Percentiles rank a stretch among this genome's conserved stretches.
Evolutionary conservation across 1,140 invertebrate species (phyloP).

Genomic region (Zophobas atratus): DNA sequence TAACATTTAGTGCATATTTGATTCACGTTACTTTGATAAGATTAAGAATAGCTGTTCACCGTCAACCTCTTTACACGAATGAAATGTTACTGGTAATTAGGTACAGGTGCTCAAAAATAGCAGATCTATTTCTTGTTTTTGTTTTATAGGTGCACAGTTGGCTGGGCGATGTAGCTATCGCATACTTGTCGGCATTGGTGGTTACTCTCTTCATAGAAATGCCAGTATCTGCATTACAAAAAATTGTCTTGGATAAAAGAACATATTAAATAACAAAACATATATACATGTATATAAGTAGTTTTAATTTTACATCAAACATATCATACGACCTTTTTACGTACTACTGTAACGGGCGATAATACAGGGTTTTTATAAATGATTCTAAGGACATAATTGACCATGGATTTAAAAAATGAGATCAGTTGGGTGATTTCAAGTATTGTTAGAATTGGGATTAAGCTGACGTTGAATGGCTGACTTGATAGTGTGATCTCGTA

Average conservation of each 20-base stretch:
- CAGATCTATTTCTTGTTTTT: slow-evolving; percentile 10
- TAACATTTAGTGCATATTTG: slow-evolving; percentile 58
- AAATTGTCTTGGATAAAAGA: slow-evolving; percentile 8
- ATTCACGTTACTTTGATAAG: slow-evolving; percentile 51
- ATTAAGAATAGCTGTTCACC: slow-evolving; percentile 35
- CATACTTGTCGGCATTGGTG: slow-evolving; percentile 54
- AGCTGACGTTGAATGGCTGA: no score
- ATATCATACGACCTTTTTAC: no score
- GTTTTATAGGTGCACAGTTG: slow-evolving; percentile 42
- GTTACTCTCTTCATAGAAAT: slow-evolving; percentile 59
- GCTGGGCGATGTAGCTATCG: slow-evolving; percentile 51
- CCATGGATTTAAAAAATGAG: no score
- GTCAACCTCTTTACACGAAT: slow-evolving; percentile 51
- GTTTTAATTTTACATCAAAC: no score
- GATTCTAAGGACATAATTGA: no score
- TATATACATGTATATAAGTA: no score
- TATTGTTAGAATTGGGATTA: no score
- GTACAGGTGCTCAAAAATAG: background rate
- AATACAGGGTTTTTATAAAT: no score
- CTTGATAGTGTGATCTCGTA: no score
- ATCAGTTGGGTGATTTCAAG: no score
- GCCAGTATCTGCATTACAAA: slow-evolving; percentile 61
- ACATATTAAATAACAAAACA: no score
- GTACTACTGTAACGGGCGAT: no score
- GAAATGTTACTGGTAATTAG: slow-evolving; percentile 51